phyloP scores from a whole-genome alignment of 2,113 vertebrate genomes.

The Excalfactoria chinensis region DNA sequence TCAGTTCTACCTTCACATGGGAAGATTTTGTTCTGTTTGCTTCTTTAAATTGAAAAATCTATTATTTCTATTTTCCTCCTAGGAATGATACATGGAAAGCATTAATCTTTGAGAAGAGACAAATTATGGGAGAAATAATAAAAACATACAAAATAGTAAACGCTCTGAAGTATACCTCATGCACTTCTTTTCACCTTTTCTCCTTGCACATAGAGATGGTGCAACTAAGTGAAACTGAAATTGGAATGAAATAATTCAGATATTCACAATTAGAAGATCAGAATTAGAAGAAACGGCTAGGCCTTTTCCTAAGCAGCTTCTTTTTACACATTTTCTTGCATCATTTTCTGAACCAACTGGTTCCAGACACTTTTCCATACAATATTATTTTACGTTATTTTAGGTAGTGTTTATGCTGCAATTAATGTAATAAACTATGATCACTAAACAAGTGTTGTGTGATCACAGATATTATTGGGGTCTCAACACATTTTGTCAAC shows the following conservation, averaged over 20 bases:
- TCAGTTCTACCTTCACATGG: not conserved
- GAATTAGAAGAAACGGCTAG: not conserved
- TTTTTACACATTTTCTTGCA: not conserved
- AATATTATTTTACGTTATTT: not conserved
- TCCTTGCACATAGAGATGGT: not conserved
- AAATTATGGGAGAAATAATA: slow-evolving; percentile 47
- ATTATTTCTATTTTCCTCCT: slow-evolving; percentile 43
- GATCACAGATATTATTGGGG: not conserved
- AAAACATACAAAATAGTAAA: slow-evolving; percentile 32
- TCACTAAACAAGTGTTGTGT: not conserved
- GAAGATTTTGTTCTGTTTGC: slow-evolving; percentile 27
- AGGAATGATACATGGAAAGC: not conserved
- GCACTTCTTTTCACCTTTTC: not conserved
- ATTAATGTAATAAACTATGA: not conserved
- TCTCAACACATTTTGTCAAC: not conserved
- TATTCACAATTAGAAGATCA: not conserved
- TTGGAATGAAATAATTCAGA: not conserved
- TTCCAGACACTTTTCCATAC: not conserved
- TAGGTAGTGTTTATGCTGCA: not conserved
- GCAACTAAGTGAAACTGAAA: not conserved
- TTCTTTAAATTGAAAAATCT: slow-evolving; percentile 52
- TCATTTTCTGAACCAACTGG: not conserved
- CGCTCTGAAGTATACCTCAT: not conserved
- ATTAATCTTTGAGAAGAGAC: slow-evolving; percentile 15
- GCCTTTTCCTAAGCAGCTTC: not conserved